Conservation (phyloP, 2,797 vertebrate species). For the Protonibea diacanthus region DNA sequence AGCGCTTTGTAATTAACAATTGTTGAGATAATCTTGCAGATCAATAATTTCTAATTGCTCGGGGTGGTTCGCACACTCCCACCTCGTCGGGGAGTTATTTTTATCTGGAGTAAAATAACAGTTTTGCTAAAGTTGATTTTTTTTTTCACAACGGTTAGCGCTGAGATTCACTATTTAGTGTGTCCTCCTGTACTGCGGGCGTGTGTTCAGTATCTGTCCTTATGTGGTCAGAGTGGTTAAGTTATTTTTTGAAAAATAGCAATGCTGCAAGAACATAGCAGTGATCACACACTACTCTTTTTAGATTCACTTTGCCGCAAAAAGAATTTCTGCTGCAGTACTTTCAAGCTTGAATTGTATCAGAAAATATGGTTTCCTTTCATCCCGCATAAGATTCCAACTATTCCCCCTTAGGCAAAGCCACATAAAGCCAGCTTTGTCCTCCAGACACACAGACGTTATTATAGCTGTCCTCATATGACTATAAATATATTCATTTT, state of each 20-base stretch:
- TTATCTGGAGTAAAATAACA: neutral
- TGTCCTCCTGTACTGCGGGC: slow-evolving; percentile 2
- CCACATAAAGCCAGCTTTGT: slow-evolving; percentile 81
- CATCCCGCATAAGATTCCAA: slow-evolving; percentile 60
- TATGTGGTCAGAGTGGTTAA: neutral
- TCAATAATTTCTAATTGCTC: slow-evolving; percentile 69
- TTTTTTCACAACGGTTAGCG: neutral
- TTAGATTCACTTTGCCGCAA: slow-evolving; percentile 55
- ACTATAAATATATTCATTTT: slow-evolving; percentile 73
- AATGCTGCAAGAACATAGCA: slow-evolving; percentile 7
- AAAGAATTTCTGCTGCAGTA: slow-evolving; percentile 47
- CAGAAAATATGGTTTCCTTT: slow-evolving; percentile 75
- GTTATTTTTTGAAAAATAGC: slow-evolving; percentile 29
- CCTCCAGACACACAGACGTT: slow-evolving; percentile 69
- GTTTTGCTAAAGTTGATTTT: neutral
- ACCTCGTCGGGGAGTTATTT: slow-evolving; percentile 39
- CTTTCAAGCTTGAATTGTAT: slow-evolving; percentile 63
- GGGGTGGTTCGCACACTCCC: slow-evolving; percentile 31
- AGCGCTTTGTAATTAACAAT: slow-evolving; percentile 56
- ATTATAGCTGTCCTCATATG: slow-evolving; percentile 79
- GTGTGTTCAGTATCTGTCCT: slow-evolving; percentile 2
- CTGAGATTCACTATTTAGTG: neutral
- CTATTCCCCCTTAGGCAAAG: slow-evolving; percentile 65
- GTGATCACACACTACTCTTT: slow-evolving; percentile 48
- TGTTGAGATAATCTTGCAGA: slow-evolving; percentile 53